Conservation (phyloP, 1,140 invertebrate species). For the Heliothis subflexa region DNA sequence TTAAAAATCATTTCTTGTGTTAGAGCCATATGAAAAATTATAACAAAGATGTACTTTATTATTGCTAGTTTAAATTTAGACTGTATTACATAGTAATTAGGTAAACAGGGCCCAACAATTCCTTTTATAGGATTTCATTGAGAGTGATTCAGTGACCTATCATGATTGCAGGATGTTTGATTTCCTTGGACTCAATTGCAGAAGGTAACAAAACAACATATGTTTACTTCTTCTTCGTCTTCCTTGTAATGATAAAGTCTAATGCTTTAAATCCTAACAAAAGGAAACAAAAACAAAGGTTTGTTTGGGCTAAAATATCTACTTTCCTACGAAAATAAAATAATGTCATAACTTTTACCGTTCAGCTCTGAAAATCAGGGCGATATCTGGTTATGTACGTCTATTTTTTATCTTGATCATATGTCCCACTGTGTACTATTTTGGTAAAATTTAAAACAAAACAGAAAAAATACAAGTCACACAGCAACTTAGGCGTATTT, state of each 20-base stretch:
- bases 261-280: not conserved
- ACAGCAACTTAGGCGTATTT: not conserved
- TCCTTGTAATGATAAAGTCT: too few species aligned
- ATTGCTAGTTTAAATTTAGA: too few species aligned
- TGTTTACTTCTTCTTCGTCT: not conserved
- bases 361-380: not conserved
- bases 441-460: slow-evolving; percentile 38
- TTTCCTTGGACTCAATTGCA: too few species aligned
- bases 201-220: not conserved
- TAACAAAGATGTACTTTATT: too few species aligned
- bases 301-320: not conserved
- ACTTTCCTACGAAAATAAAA: not conserved
- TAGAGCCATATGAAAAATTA: too few species aligned
- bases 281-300: not conserved
- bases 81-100: too few species aligned
- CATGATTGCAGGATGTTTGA: too few species aligned
- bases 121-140: too few species aligned
- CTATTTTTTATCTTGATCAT: not conserved
- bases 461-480: slow-evolving; percentile 42
- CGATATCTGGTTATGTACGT: not conserved
- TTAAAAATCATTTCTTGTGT: too few species aligned
- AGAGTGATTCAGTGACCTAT: too few species aligned
- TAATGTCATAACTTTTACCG: not conserved
- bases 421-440: slow-evolving; percentile 5
- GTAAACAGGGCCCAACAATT: too few species aligned